Evolutionary conservation across 2,888 invertebrate genomes (phyloP).

Genomic region (Horisme vitalbata): DNA sequence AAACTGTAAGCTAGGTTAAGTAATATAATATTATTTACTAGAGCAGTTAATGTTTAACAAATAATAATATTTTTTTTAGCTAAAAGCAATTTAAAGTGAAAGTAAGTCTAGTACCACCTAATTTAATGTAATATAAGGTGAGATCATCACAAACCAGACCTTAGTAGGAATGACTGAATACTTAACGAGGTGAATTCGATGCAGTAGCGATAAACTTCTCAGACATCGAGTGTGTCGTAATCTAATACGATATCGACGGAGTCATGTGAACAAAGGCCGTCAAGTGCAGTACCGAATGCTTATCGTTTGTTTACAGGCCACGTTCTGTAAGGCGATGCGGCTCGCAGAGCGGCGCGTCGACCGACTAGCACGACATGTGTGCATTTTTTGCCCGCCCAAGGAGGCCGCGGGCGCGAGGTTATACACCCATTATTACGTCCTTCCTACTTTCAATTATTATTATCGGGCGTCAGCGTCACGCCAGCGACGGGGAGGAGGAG

Average conservation of each 20-base stretch:
- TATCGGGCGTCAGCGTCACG: conserved; percentile 80
- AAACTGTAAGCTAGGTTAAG: no score
- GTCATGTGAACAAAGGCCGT: conserved; percentile 60
- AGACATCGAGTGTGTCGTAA: conserved; percentile 51
- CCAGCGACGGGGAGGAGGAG: conserved; percentile 81
- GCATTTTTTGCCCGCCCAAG: conserved; percentile 83
- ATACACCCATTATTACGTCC: conserved; percentile 84
- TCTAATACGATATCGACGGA: conserved; percentile 45
- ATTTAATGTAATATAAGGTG: no score
- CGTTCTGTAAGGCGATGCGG: conserved; percentile 52
- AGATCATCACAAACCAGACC: no score
- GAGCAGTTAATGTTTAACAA: no score
- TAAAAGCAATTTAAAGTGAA: no score
- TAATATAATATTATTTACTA: no score
- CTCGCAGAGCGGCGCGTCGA: conserved; percentile 55
- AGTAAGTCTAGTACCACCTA: no score
- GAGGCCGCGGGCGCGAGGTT: conserved; percentile 83
- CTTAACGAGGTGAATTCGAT: conserved; percentile 39
- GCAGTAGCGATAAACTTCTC: conserved; percentile 51
- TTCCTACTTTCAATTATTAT: conserved; percentile 84
- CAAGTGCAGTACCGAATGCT: conserved; percentile 48
- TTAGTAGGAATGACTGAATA: no score
- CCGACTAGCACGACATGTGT: conserved; percentile 71
- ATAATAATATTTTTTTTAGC: no score
- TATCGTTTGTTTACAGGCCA: conserved; percentile 66